Evolutionary conservation across 2,113 vertebrate genomes (phyloP).

Genomic region (Cyprinus carpio): DNA sequence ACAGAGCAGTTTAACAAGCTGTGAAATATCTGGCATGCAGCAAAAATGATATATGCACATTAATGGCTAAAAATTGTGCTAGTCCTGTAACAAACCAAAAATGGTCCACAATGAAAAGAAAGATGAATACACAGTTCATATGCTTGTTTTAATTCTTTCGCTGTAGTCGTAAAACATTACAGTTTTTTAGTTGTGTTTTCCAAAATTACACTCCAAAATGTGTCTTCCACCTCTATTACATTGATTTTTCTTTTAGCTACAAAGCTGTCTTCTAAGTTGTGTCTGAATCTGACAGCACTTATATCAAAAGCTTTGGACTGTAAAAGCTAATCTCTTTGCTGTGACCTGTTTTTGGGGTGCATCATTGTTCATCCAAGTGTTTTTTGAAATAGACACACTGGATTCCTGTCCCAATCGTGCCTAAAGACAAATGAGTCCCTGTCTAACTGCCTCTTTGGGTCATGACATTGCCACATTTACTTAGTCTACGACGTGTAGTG

Average conservation of each 20-base stretch:
- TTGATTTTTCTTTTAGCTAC: neutral
- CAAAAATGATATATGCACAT: neutral
- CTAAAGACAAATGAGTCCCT: conserved; percentile 21
- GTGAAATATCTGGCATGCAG: conserved; percentile 23
- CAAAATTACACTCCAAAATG: neutral
- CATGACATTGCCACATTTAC: conserved; percentile 41
- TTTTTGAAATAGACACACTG: neutral
- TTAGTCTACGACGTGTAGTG: conserved; percentile 50
- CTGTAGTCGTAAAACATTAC: neutral
- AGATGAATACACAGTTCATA: neutral
- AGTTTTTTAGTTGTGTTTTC: neutral
- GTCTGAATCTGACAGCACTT: neutral
- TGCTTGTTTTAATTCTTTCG: neutral
- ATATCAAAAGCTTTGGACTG: neutral
- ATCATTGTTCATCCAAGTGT: neutral
- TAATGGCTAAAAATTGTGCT: neutral
- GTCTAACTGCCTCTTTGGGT: neutral
- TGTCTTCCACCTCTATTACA: neutral
- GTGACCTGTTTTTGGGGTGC: neutral
- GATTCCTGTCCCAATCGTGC: conserved; percentile 9
- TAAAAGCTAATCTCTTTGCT: neutral
- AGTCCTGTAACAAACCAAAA: neutral
- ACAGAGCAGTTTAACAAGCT: conserved; percentile 47
- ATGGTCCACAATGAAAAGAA: neutral
- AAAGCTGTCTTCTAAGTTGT: neutral